Conservation (phyloP, 37 sponge, comb jelly and placozoan genomes). For the Beroe ovata region DNA sequence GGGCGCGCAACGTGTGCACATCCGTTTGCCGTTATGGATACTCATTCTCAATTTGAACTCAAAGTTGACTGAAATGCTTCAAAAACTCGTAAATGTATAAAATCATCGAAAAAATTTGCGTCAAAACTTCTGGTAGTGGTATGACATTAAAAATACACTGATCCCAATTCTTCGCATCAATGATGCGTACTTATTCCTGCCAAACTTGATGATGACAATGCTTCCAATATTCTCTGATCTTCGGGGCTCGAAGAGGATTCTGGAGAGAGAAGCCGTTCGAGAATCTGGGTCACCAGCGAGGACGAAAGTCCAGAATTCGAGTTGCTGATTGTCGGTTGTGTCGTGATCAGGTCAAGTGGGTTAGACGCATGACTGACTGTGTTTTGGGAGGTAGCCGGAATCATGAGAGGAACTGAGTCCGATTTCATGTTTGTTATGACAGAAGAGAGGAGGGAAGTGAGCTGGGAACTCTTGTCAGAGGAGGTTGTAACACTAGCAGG, state of each 20-base stretch:
- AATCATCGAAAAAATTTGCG: too few species aligned
- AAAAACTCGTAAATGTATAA: too few species aligned
- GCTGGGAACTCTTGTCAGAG: not conserved
- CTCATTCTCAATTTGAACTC: too few species aligned
- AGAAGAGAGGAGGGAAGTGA: constrained; percentile 4
- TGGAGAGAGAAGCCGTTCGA: not conserved
- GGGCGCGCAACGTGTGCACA: too few species aligned
- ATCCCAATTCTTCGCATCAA: not conserved
- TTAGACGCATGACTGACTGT: not conserved
- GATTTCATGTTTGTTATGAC: constrained; percentile 9
- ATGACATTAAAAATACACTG: too few species aligned
- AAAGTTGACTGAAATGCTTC: too few species aligned
- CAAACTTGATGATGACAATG: not conserved
- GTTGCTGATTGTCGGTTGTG: not conserved
- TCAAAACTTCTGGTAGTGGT: too few species aligned
- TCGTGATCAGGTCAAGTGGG: not conserved
- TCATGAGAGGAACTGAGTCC: constrained; percentile 26
- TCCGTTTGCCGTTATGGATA: too few species aligned
- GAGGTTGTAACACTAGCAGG: too few species aligned
- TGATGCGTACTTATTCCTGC: constrained; percentile 9
- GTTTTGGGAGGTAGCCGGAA: not conserved
- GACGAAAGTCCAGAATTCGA: not conserved
- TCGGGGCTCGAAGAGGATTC: not conserved
- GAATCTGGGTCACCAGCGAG: not conserved
- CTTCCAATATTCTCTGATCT: constrained; percentile 7